Evolutionary conservation across 2,888 invertebrate genomes (phyloP).

Genomic region (Heliconius charithonia): DNA sequence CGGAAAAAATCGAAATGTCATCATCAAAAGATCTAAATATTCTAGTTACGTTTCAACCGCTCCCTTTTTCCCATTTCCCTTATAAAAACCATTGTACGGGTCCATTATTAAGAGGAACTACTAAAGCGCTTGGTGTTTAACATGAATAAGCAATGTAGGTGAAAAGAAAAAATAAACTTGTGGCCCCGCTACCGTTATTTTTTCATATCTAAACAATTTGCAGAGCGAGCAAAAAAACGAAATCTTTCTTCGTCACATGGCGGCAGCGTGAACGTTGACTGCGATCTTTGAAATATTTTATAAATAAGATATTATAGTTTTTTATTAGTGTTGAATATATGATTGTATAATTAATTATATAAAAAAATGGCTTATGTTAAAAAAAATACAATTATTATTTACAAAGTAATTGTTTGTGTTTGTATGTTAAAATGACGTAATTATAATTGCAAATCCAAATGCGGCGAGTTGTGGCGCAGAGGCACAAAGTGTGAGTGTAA

Average conservation of each 20-base stretch:
- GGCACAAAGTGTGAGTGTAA: too few relatives aligned
- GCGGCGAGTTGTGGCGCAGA: too few relatives aligned
- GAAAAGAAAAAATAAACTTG: constrained; percentile 36
- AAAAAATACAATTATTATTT: too few relatives aligned
- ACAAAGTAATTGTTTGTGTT: too few relatives aligned
- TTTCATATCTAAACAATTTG: constrained; percentile 63
- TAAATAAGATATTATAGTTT: too few relatives aligned
- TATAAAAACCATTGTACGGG: not conserved
- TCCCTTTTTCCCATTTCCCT: not conserved
- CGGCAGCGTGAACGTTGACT: constrained; percentile 54
- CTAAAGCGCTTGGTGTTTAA: constrained; percentile 32
- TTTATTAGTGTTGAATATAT: too few relatives aligned
- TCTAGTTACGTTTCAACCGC: not conserved
- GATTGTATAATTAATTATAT: too few relatives aligned
- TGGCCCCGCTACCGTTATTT: constrained; percentile 47
- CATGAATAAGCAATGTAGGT: constrained; percentile 40
- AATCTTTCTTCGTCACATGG: constrained; percentile 59
- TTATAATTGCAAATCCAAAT: too few relatives aligned
- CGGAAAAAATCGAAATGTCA: too few relatives aligned
- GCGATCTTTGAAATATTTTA: constrained; percentile 28
- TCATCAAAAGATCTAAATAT: not conserved
- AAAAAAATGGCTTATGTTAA: too few relatives aligned
- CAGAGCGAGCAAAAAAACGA: constrained; percentile 52
- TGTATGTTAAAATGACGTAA: too few relatives aligned
- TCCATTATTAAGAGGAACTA: constrained; percentile 29